These are phyloP conservation scores for Ischnura elegans DNA, from an alignment of 2,888 invertebrate species.

Conservation along the genomic window DNA sequence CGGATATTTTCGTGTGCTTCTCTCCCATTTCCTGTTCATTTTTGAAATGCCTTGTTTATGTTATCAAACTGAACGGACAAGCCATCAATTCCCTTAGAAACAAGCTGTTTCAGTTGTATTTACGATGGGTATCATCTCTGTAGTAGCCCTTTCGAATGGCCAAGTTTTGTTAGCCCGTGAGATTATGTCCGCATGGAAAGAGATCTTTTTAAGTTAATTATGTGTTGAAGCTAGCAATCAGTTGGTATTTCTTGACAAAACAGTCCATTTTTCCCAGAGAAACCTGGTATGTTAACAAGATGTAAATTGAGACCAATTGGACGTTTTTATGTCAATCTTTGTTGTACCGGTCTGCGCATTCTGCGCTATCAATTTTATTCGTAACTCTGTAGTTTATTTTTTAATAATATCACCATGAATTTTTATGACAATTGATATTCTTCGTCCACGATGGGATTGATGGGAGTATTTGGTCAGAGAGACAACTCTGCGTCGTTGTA, in stretches of 20 bases:
- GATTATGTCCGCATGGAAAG: not conserved
- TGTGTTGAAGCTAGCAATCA: not conserved
- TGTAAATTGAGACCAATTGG: not conserved
- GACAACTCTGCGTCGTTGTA: too few relatives aligned
- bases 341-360: not conserved
- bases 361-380: not conserved
- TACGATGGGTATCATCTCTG: not conserved
- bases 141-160: not conserved
- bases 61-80: slow-evolving; percentile 52
- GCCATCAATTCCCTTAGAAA: slow-evolving; percentile 3
- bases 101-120: not conserved
- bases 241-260: not conserved
- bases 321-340: not conserved
- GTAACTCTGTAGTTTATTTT: not conserved
- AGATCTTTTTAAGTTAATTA: not conserved
- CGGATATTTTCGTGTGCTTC: slow-evolving; percentile 20
- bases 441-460: too few relatives aligned
- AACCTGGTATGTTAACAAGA: not conserved
- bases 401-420: too few relatives aligned
- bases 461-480: too few relatives aligned
- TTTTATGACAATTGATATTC: too few relatives aligned
- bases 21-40: slow-evolving; percentile 28
- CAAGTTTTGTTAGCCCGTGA: not conserved
- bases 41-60: slow-evolving; percentile 1
- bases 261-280: not conserved